phyloP scores from a whole-genome alignment of 2,888 invertebrate genomes.

The Dusona sp. region DNA sequence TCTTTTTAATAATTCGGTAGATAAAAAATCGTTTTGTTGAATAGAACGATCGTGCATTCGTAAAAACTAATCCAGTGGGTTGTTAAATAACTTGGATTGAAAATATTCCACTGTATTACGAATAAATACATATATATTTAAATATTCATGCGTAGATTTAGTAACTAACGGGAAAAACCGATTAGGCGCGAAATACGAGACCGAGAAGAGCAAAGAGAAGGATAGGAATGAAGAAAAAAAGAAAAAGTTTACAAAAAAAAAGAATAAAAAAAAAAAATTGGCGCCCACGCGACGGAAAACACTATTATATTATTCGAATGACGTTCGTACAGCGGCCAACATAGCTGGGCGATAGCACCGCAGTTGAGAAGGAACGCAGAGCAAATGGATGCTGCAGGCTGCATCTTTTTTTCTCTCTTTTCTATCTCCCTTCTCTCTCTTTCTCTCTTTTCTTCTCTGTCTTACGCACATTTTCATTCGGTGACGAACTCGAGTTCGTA shows the following conservation, averaged over 20 bases:
- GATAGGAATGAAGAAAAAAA: background rate
- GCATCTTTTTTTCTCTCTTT: conserved; percentile 20
- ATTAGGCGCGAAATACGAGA: conserved; percentile 32
- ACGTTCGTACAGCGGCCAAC: conserved; percentile 48
- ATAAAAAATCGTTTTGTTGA: background rate
- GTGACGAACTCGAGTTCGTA: conserved; percentile 4
- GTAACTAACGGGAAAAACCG: conserved; percentile 64
- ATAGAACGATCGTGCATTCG: background rate
- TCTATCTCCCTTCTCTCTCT: background rate
- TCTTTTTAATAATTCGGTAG: background rate
- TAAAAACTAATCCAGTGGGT: background rate
- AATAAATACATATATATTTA: background rate
- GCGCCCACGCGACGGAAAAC: conserved; percentile 67
- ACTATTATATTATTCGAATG: conserved; percentile 66
- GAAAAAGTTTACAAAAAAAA: background rate
- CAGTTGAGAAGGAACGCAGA: conserved; percentile 40
- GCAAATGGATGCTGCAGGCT: conserved; percentile 49
- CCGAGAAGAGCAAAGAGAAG: conserved; percentile 29
- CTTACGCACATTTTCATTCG: conserved; percentile 26
- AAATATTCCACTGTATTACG: background rate
- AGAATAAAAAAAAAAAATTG: conserved; percentile 53
- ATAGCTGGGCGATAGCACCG: conserved; percentile 29
- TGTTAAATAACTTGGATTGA: background rate
- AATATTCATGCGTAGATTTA: conserved; percentile 12
- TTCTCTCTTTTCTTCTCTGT: conserved; percentile 12